Base-by-base conservation (phyloP, 2,113 vertebrate genomes). In the Delphinus delphis region DNA sequence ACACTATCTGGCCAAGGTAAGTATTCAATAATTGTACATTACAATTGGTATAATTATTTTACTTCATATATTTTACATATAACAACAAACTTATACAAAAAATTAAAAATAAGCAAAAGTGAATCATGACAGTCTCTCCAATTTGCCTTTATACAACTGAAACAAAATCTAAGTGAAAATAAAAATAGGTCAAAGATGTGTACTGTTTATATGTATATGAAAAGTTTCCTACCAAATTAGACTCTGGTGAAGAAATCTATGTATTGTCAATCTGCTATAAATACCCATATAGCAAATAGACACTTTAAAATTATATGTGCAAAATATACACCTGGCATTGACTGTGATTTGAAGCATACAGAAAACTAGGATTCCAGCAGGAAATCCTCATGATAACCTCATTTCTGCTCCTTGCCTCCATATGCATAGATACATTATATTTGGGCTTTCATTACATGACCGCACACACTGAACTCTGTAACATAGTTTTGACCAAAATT, bases 241-340 rank as follows among this genome's bases (percentile, higher is more conserved):
- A 85, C 33, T 95, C 21, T 36, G 21, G 8, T 62, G 70, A 68
- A 94, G 60, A 98, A 74, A 97, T 47, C 3, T 95, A 36, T n/a
- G 33, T 87, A 93, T 94, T 97, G 47, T 96, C 74, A 77, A 31
- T 91, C 86, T 96, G 38, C 65, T 96, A 89, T 95, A 84, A 95
- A 88, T 76, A 74, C 31, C 58, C 77, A 20, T 68, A 14, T 3
- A 85, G 36, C 26, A 68, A 92, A 68, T 77, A 97, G 80, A 90
- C 23, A 21, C 60, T 63, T 85, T 96, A 89, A 93, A 96, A 95
- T 96, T 88, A 79, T 13, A 58, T 47, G 81, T 44, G 80, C 28
- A 93, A 68, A 95, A 94, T 95, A 87, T 88, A 28, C 13, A 31
- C 62, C 38, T 36, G 10, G 11, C 77, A 94, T 97, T 97, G 5